These are phyloP conservation scores for Furnarius figulus DNA, from an alignment of 2,113 vertebrate species.

Conservation along the genomic window DNA sequence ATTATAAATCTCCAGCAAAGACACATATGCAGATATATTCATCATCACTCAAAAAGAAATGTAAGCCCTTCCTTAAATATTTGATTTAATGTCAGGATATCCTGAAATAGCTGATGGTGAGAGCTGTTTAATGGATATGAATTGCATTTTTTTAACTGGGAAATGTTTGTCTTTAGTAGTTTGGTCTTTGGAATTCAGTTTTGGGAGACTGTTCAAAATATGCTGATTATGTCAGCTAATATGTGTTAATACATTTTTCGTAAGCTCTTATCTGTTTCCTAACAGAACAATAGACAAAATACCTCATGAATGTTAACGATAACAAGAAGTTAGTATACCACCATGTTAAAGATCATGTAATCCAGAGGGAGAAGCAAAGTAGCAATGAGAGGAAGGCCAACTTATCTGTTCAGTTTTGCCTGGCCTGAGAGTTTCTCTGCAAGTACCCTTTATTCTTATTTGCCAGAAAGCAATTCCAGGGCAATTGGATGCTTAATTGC, in stretches of 20 bases:
- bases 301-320: slow-evolving; percentile 5
- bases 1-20: slow-evolving; percentile 31
- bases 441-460: background rate
- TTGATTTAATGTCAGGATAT: slow-evolving; percentile 29
- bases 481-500: background rate
- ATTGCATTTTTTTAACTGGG: background rate
- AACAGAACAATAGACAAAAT: slow-evolving; percentile 17
- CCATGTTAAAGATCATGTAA: background rate
- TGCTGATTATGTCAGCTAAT: background rate
- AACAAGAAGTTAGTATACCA: background rate
- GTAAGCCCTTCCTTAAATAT: slow-evolving; percentile 2
- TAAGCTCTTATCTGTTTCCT: slow-evolving; percentile 4
- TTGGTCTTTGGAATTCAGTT: background rate
- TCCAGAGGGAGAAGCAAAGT: background rate
- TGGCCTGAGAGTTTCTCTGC: background rate
- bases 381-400: background rate
- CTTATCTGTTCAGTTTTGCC: background rate
- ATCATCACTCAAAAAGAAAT: background rate
- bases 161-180: background rate
- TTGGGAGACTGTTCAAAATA: background rate
- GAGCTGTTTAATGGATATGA: background rate
- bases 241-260: background rate
- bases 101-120: slow-evolving; percentile 29
- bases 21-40: background rate
- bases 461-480: background rate